A percentile compares a stretch with the other conserved stretches of the same genome.
Evolutionary conservation across 2,113 vertebrate genomes (phyloP).

Genomic region (Phalacrocorax carbo): DNA sequence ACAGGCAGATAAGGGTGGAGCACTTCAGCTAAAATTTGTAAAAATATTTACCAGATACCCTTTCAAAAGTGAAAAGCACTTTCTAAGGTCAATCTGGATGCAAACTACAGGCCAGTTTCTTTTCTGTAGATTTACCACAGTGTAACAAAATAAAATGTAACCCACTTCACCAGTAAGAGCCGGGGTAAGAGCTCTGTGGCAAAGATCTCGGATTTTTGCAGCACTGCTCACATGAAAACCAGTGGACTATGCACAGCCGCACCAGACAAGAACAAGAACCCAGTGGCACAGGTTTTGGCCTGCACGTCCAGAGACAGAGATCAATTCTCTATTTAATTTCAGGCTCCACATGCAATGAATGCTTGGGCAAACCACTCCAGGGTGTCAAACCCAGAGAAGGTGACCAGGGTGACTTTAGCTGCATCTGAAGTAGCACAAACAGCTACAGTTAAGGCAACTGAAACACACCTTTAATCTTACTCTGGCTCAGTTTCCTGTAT

Average conservation of each 20-base stretch:
- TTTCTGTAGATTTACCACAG: not conserved
- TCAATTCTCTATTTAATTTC: fast-evolving
- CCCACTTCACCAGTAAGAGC: not conserved
- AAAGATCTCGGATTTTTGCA: not conserved
- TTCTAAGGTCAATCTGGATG: not conserved
- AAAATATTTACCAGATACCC: not conserved
- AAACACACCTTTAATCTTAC: not conserved
- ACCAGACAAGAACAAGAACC: not conserved
- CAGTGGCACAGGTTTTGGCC: not conserved
- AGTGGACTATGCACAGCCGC: fast-evolving
- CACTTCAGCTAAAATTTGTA: not conserved
- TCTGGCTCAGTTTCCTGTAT: not conserved
- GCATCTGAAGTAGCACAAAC: not conserved
- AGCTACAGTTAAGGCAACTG: not conserved
- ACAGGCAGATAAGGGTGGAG: not conserved
- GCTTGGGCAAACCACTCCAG: not conserved
- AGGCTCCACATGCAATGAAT: not conserved
- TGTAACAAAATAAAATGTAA: not conserved
- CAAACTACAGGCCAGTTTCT: not conserved
- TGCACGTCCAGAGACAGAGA: not conserved
- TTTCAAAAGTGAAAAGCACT: not conserved
- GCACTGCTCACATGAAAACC: not conserved
- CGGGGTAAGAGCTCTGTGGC: not conserved
- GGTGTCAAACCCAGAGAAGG: not conserved
- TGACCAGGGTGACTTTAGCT: not conserved